Base-by-base conservation (phyloP, 1,140 invertebrate genomes). In the Megalopta genalis region DNA sequence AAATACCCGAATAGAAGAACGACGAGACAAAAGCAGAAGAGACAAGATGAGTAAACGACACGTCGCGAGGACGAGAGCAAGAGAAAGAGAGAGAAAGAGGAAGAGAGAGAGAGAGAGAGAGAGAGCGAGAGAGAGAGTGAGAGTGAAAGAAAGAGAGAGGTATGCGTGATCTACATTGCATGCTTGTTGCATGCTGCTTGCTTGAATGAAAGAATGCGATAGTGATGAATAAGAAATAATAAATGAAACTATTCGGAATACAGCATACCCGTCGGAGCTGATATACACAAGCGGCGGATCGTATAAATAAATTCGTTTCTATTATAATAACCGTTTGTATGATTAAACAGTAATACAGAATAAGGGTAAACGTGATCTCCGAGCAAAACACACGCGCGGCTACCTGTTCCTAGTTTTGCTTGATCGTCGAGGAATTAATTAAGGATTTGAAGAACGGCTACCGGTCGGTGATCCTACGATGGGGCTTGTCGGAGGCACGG, bases 151-250 rank as follows among this genome's bases (percentile, higher is more conserved):
- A 59, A 42, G 63, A 52, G 9, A 14, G 32, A 21, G 23, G 14
- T 16, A 42, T 25, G 14, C 63, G 37, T 39, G 32, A 21, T 21
- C 6, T 71, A 21, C 32, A 16, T 8, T 25, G 54, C 37, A 21
- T 81, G 65, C 27, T 66, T 67, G 70, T 66, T 67, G 70, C 52
- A 64, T 78, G 59, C 46, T 37, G 18, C 54, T 57, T 16, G 54
- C 49, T 54, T 42, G 76, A 42, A 27, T 72, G 76, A 72, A 64
- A 70, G 75, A 64, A 78, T 75, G 73, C n/a, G 46, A 68, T 76
- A 68, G 37, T 23, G 71, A 68, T 14, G 64, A 63, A 62, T 39
- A 63, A 27, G 60, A 77, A 71, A 52, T 68, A 63, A 42, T 68
- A 63, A 21, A 68, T 54, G 32, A 63, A 62, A 57, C n/a, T 21